Percentiles rank a stretch among this genome's conserved stretches.
Conservation (phyloP, 2,888 invertebrate genomes). For the Amorpha juglandis region DNA sequence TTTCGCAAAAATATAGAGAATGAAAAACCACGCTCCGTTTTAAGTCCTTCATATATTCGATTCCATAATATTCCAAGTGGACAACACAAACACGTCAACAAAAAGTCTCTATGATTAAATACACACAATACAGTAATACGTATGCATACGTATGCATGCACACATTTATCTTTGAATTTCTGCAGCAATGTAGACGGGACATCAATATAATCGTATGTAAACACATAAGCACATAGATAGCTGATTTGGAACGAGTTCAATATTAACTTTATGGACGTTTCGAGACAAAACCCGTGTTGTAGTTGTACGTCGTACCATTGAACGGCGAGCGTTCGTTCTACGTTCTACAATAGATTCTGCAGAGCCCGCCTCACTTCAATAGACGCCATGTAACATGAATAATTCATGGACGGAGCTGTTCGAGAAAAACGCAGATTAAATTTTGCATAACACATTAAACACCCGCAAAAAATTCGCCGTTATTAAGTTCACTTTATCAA, state of each 20-base stretch:
- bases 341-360: conserved; percentile 25
- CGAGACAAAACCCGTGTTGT: conserved; percentile 17
- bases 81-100: background rate
- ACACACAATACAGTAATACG: background rate
- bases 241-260: conserved; percentile 22
- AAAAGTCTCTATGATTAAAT: background rate
- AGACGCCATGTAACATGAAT: conserved; percentile 41
- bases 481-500: conserved; percentile 23
- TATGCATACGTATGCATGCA: background rate
- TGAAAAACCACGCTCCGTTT: no score
- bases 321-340: conserved; percentile 12
- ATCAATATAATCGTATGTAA: background rate
- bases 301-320: conserved; percentile 11
- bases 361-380: conserved; percentile 29
- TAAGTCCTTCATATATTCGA: background rate
- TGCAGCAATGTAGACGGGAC: conserved; percentile 7
- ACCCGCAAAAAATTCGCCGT: conserved; percentile 17
- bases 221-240: conserved; percentile 17
- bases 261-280: conserved; percentile 23
- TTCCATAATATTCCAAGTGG: background rate
- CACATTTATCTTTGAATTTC: background rate
- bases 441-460: conserved; percentile 41
- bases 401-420: conserved; percentile 42
- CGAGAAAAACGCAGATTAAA: conserved; percentile 40
- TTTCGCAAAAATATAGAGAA: no score